Base-by-base conservation (phyloP, 2,888 invertebrate species). In the Drosophila macrospina region DNA sequence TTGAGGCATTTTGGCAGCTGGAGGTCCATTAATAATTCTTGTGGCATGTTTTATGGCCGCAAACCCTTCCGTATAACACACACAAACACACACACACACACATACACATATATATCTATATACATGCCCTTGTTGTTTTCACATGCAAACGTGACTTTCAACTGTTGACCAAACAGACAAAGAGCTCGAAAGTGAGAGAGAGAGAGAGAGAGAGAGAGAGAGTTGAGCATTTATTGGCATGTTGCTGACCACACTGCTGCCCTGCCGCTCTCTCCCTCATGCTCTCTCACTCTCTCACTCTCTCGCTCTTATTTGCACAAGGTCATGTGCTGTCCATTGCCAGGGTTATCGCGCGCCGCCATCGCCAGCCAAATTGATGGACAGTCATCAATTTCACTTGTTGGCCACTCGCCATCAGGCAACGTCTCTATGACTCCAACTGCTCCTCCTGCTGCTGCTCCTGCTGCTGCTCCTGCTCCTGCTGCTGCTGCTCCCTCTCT, bases 371-470 rank as follows among this genome's bases (percentile, higher is more conserved):
- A 79, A 86, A 89, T 86, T 86, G 88, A 86, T 86, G 89, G 82
- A 55, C 73, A 81, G 79, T 74, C 88, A 86, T 86, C 86, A 87
- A 89, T 89, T 89, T 80, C 78, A 77, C 79, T 89, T 76, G 88
- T 75, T 85, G 81, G 75, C 71, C 83, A 63, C 32, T 16, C 52
- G 67, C 67, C 67, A 67, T 55, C 26, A 32, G 37, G 6, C 41
- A 11, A 11, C 16, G 16, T 39, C 39, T 10, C 30, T 7, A 11
- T 26, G 13, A 16, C 55, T 11, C 20, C 45, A 48, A 1, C 44
- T 41, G 0, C 30, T 11, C 8, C 34, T 24, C 20, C 54, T 11
- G 15, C 42, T 50, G 1, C 37, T 20, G 20, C 54, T 7, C 16
- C 39, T 51, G 6, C 44, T n/a, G 0, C 15, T 26, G 11, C 57